A percentile compares a stretch with the other conserved stretches of the same genome.
phyloP scores from a whole-genome alignment of 2,888 invertebrate species.

The Copidosoma aretas region DNA sequence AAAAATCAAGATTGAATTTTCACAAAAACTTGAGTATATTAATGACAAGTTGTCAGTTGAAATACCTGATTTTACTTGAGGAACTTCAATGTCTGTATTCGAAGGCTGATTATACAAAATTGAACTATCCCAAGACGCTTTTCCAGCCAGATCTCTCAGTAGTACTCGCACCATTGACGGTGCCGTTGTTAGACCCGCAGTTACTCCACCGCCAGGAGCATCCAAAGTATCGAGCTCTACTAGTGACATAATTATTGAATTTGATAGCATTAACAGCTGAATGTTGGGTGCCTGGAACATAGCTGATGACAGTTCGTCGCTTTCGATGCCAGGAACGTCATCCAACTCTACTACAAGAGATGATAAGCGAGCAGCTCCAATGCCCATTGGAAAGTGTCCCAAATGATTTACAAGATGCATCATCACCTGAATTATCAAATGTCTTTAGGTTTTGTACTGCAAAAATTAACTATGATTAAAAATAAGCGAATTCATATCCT shows the following conservation, averaged over 20 bases:
- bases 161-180: constrained; percentile 75
- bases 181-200: constrained; percentile 61
- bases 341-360: constrained; percentile 92
- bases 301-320: constrained; percentile 79
- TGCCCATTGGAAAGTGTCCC: constrained; percentile 93
- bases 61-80: constrained; percentile 49
- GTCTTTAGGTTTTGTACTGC: background rate
- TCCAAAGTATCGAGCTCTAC: constrained; percentile 88
- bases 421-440: constrained; percentile 67
- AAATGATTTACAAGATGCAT: constrained; percentile 90
- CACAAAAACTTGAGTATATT: too few relatives aligned
- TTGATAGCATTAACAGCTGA: constrained; percentile 83
- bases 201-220: constrained; percentile 78
- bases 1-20: constrained; percentile 16
- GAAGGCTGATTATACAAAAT: constrained; percentile 82
- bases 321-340: constrained; percentile 77
- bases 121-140: constrained; percentile 95
- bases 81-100: constrained; percentile 49
- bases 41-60: too few relatives aligned
- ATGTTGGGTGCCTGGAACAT: constrained; percentile 86
- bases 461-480: background rate
- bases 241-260: constrained; percentile 83
- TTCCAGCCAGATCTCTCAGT: constrained; percentile 89
- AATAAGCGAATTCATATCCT: constrained; percentile 14
- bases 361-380: constrained; percentile 85